phyloP scores from a whole-genome alignment of 2,113 vertebrate species.

The Sisor rabdophorus region DNA sequence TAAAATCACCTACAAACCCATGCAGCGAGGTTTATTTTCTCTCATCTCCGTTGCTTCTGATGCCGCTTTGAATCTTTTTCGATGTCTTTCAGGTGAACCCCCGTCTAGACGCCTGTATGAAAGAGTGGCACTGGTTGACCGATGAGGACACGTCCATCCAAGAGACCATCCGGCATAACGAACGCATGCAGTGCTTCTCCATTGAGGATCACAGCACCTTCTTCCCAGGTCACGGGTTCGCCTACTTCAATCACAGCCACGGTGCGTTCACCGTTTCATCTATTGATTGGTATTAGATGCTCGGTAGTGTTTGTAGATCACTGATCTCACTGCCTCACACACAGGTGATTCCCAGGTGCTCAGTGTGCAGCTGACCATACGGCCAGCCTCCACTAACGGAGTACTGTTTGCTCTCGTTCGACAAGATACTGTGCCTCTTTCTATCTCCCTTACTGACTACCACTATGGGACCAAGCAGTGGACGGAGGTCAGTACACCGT shows the following conservation, averaged over 20 bases:
- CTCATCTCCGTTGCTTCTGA: too few species aligned
- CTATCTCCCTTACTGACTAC: constrained; percentile 83
- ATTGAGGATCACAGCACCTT: constrained; percentile 77
- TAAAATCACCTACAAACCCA: too few species aligned
- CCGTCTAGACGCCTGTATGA: constrained; percentile 88
- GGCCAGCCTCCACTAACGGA: constrained; percentile 80
- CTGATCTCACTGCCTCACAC: not conserved
- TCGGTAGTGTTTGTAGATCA: not conserved
- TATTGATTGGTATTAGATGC: too few species aligned
- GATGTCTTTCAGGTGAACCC: constrained; percentile 80
- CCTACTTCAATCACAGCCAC: constrained; percentile 79
- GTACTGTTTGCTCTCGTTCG: constrained; percentile 83
- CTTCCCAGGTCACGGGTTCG: constrained; percentile 83
- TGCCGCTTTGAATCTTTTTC: not conserved
- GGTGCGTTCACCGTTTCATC: constrained; percentile 69
- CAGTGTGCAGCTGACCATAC: constrained; percentile 73
- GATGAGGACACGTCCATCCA: constrained; percentile 86
- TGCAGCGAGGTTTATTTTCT: too few species aligned
- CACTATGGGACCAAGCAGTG: constrained; percentile 80
- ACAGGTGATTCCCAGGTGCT: constrained; percentile 71
- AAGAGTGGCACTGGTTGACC: constrained; percentile 88
- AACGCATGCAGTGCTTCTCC: constrained; percentile 91
- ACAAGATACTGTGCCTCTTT: constrained; percentile 77
- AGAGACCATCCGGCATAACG: constrained; percentile 78
- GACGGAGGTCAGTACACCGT: constrained; percentile 73